These are phyloP conservation scores for Thaumatotibia leucotreta DNA, from an alignment of 1,140 invertebrate species.

Conservation along the genomic window DNA sequence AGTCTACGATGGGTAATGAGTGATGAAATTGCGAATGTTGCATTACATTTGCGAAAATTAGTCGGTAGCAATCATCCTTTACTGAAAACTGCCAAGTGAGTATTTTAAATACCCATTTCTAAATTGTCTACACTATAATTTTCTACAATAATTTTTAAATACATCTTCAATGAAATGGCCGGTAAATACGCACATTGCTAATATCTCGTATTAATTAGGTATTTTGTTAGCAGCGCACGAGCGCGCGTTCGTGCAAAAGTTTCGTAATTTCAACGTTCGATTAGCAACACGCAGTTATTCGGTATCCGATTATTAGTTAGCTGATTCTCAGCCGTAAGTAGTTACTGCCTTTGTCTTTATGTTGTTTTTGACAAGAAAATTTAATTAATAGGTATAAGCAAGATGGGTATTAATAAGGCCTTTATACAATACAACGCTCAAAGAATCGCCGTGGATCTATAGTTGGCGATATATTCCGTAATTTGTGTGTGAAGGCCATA, in stretches of 20 bases:
- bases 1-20: constrained; percentile 90
- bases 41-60: constrained; percentile 89
- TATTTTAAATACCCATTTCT: constrained; percentile 25
- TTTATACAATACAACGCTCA: too few relatives aligned
- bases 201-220: not conserved
- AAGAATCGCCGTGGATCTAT: too few relatives aligned
- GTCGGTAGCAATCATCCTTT: constrained; percentile 96
- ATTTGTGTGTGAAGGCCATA: too few relatives aligned
- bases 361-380: too few relatives aligned
- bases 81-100: constrained; percentile 95
- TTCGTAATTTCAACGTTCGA: not conserved
- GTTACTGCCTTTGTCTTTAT: too few relatives aligned
- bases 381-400: too few relatives aligned
- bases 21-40: constrained; percentile 94
- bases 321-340: too few relatives aligned
- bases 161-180: not conserved
- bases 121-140: not conserved
- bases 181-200: not conserved
- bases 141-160: not conserved
- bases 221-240: not conserved
- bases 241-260: not conserved
- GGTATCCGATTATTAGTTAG: not conserved
- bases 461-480: too few relatives aligned
- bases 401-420: too few relatives aligned
- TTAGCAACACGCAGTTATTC: not conserved